A percentile compares a stretch with the other conserved stretches of the same genome.
Conservation (phyloP, 2,797 vertebrate species). For the Epinephelus malabaricus region DNA sequence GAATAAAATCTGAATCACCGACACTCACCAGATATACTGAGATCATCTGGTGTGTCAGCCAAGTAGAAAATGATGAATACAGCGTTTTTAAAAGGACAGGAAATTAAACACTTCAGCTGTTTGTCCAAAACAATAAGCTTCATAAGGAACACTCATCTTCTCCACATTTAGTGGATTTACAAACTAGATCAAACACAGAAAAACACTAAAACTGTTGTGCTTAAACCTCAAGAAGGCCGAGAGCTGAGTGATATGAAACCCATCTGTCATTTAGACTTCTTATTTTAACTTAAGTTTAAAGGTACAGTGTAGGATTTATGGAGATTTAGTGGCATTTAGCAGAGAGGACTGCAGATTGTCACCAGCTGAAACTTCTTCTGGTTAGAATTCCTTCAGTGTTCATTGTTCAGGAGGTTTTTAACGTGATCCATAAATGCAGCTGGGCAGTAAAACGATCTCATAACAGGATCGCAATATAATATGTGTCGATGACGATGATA, state of each 20-base stretch:
- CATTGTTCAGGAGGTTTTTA: too few relatives aligned
- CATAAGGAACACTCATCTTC: not conserved
- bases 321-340: too few relatives aligned
- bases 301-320: too few relatives aligned
- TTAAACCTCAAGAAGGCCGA: not conserved
- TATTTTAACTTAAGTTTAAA: not conserved
- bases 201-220: not conserved
- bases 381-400: too few relatives aligned
- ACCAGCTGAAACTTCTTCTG: too few relatives aligned
- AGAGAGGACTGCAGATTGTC: too few relatives aligned
- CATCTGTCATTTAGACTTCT: not conserved
- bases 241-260: not conserved
- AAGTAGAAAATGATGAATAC: not conserved
- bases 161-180: not conserved
- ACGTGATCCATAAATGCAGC: too few relatives aligned
- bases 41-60: not conserved
- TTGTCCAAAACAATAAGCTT: not conserved
- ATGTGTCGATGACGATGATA: too few relatives aligned
- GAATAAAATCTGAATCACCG: not conserved
- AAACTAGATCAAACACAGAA: not conserved
- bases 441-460: too few relatives aligned
- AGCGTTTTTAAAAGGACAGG: not conserved
- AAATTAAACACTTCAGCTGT: not conserved
- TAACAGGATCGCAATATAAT: too few relatives aligned
- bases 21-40: not conserved